Percentiles rank a stretch among this genome's conserved stretches.
These are phyloP conservation scores for Elysia crispata DNA, from an alignment of 2,888 invertebrate genomes.

Conservation along the genomic window DNA sequence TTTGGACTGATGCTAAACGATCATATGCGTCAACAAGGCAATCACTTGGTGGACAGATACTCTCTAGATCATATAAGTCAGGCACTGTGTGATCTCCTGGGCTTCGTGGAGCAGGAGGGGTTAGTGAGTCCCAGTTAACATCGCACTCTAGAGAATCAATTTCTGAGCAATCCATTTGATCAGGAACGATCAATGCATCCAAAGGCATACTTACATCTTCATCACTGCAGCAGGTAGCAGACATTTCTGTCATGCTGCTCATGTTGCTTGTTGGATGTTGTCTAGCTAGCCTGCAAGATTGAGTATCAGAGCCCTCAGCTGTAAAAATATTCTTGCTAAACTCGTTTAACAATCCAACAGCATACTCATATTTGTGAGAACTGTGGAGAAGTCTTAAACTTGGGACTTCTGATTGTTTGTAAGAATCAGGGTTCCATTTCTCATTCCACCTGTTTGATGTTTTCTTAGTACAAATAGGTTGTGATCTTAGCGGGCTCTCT, in stretches of 20 bases:
- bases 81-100: conserved; percentile 47
- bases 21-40: conserved; percentile 3
- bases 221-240: background rate
- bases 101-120: conserved; percentile 50
- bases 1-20: background rate
- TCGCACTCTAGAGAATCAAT: conserved; percentile 35
- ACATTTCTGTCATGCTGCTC: background rate
- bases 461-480: too few species aligned
- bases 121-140: conserved; percentile 45
- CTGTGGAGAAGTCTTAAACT: background rate
- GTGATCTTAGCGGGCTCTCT: too few species aligned
- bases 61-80: conserved; percentile 28
- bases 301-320: background rate
- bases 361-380: conserved; percentile 5
- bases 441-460: too few species aligned
- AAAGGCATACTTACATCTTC: background rate
- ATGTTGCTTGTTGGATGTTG: background rate
- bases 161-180: conserved; percentile 41
- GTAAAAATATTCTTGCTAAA: background rate
- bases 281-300: background rate
- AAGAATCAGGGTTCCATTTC: too few species aligned
- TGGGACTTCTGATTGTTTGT: too few species aligned
- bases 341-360: conserved; percentile 25
- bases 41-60: conserved; percentile 17
- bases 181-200: conserved; percentile 34